These are phyloP conservation scores for Tenodera sinensis DNA, from an alignment of 2,888 invertebrate species.

Conservation along the genomic window DNA sequence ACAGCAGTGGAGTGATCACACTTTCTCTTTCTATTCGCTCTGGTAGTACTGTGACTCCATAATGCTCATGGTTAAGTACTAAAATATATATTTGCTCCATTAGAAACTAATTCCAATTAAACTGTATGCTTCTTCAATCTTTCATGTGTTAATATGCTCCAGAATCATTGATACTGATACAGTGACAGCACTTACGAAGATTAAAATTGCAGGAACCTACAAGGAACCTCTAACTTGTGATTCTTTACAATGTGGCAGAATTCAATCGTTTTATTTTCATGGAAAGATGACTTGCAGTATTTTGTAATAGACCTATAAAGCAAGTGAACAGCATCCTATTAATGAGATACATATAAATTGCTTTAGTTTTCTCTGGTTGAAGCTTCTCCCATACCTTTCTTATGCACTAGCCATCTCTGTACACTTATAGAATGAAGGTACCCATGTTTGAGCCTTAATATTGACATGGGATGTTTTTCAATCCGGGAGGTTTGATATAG, in stretches of 20 bases:
- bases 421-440: too few relatives aligned
- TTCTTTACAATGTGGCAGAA: background rate
- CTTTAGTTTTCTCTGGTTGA: too few relatives aligned
- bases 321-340: too few relatives aligned
- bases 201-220: too few relatives aligned
- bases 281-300: background rate
- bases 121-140: background rate
- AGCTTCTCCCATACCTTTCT: too few relatives aligned
- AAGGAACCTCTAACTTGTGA: background rate
- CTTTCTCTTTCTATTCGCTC: too few relatives aligned
- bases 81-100: background rate
- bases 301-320: background rate
- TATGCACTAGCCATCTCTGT: too few relatives aligned
- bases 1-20: too few relatives aligned
- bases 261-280: background rate
- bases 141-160: background rate
- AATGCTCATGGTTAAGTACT: background rate
- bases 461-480: too few relatives aligned
- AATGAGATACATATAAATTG: too few relatives aligned
- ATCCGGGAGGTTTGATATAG: too few relatives aligned
- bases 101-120: background rate
- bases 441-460: too few relatives aligned
- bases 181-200: background rate
- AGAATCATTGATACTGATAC: background rate
- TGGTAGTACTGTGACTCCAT: background rate